Percentiles rank a stretch among this genome's conserved stretches.
These are phyloP conservation scores for Oegoconia quadripuncta DNA, from an alignment of 2,888 invertebrate species.

Conservation along the genomic window DNA sequence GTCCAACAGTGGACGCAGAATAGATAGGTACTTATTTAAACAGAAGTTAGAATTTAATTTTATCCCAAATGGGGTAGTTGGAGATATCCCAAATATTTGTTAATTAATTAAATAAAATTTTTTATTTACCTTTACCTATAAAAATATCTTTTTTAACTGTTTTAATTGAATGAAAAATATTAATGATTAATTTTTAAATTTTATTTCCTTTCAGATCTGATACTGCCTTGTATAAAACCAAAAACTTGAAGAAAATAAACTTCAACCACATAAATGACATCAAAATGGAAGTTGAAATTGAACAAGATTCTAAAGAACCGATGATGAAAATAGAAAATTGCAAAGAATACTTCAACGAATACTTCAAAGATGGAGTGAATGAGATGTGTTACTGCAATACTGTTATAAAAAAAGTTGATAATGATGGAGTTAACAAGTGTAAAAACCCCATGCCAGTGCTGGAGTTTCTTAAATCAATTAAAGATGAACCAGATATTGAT, in stretches of 20 bases:
- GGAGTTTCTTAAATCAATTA: constrained; percentile 42
- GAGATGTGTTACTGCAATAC: constrained; percentile 8
- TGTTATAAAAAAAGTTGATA: constrained; percentile 28
- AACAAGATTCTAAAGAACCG: constrained; percentile 20
- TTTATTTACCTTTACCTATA: too few species aligned
- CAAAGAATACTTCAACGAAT: constrained; percentile 14
- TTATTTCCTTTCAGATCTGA: constrained; percentile 36
- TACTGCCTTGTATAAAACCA: constrained; percentile 29
- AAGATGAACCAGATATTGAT: constrained; percentile 33
- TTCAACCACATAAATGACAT: constrained; percentile 47
- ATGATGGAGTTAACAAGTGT: constrained; percentile 3
- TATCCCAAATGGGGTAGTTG: too few species aligned
- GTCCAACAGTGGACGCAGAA: too few species aligned
- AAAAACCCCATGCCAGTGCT: constrained; percentile 30
- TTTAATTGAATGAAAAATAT: neutral
- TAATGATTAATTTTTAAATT: neutral
- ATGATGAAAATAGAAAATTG: too few species aligned
- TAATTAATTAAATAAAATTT: too few species aligned
- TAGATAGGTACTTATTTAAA: too few species aligned
- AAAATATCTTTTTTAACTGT: too few species aligned
- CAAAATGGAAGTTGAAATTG: constrained; percentile 30
- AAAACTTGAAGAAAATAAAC: constrained; percentile 32
- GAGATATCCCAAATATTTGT: too few species aligned
- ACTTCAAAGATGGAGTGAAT: constrained; percentile 3
- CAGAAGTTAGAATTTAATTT: too few species aligned